Base-by-base conservation (phyloP, 1,140 invertebrate species). In the Zaprionus kolodkinae region DNA sequence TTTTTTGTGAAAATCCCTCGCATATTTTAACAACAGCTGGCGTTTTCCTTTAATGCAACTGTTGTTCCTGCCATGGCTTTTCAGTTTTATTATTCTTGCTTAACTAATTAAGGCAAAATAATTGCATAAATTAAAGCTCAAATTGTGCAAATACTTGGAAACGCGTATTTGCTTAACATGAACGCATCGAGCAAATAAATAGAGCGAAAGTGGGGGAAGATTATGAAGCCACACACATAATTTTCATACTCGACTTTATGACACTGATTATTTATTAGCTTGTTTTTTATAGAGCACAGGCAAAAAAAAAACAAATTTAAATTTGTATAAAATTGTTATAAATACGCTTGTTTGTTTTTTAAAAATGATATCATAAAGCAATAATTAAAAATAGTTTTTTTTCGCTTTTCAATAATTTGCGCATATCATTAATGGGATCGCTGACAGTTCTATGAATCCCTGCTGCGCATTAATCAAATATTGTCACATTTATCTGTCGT, bases 121-220 rank as follows among this genome's bases (percentile, higher is more conserved):
- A 83, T 71, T 69, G 79, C 76, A 86, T 83, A 86, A 73, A 83
- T 77, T 86, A 83, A 88, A 87, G 72, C 61, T 17, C 27, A 38
- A 36, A 27, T 59, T 74, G 15, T 43, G 36, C n/a, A 45, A 55
- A 62, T 61, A 55, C 45, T 11, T 64, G 43, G 43, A 15, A 7
- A 13, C 30, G 17, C 50, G 33, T 67, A 38, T 71, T 76, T 68
- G 57, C 56, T 67, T 17, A 33, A 55, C 54, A 56, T 59, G 17
- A 11, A 54, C 55, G 55, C 21, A 21, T 10, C 33, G 38, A 55
- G 45, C 43, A 76, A 83, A 83, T 66, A 79, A 54, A 40, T 50
- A 68, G 10, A 50, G 45, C 45, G 9, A 21, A 6, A 4, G 45
- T 1, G 45, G 15, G 2, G 9, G 17, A 21, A 21, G 40, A 21